Conservation (phyloP, 2,888 invertebrate genomes). For the Carcina quercana region DNA sequence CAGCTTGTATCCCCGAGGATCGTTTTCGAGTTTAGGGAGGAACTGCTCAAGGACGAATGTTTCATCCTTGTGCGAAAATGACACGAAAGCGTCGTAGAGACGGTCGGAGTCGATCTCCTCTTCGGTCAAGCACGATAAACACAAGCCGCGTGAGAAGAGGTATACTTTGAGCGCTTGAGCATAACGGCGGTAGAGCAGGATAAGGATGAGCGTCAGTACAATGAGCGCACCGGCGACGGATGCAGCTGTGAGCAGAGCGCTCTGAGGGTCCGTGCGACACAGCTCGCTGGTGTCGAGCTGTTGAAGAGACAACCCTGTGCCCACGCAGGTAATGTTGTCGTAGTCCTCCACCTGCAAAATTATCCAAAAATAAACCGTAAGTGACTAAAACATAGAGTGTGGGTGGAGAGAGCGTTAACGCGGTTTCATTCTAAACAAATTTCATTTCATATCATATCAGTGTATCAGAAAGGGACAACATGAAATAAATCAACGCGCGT, state of each 20-base stretch:
- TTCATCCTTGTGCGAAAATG: conserved; percentile 85
- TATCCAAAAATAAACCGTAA: no score
- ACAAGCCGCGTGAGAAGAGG: conserved; percentile 15
- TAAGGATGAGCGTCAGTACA: conserved; percentile 4
- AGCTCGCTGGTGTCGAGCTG: background rate
- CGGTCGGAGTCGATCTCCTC: conserved; percentile 22
- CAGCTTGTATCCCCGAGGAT: conserved; percentile 46
- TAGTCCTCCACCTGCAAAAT: background rate
- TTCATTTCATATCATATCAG: no score
- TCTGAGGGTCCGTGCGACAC: no score
- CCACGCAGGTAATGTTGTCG: background rate
- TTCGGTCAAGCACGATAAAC: conserved; percentile 15
- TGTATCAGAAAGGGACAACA: no score
- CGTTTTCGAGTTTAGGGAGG: conserved; percentile 75
- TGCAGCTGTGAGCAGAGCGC: no score
- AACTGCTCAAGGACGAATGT: conserved; percentile 79
- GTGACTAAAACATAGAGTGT: no score
- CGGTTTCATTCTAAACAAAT: no score
- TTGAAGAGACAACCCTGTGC: background rate
- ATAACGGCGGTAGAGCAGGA: conserved; percentile 15
- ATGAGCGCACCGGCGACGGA: conserved; percentile 9
- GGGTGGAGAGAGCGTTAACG: no score
- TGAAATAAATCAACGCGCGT: no score
- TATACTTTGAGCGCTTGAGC: conserved; percentile 20
- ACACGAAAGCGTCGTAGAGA: conserved; percentile 86